phyloP scores from a whole-genome alignment of 2,797 vertebrate genomes.

The Cottoperca gobio region DNA sequence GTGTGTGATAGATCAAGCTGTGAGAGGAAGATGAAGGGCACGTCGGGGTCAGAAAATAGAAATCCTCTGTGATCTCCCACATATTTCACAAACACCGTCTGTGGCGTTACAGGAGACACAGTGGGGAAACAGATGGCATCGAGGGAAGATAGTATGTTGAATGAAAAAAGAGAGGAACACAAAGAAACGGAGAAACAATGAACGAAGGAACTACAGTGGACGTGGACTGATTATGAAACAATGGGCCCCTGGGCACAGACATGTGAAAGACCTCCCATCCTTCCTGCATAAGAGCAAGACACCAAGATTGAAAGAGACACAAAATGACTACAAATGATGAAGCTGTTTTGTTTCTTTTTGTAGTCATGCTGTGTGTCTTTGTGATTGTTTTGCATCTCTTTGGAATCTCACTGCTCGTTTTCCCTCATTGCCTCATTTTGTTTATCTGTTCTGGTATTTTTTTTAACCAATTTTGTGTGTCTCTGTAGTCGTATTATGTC shows the following conservation, averaged over 20 bases:
- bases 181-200: constrained; percentile 13
- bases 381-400: neutral
- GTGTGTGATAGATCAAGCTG: constrained; percentile 72
- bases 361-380: neutral
- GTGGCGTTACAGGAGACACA: constrained; percentile 48
- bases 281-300: neutral
- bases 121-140: constrained; percentile 42
- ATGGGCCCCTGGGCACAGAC: neutral
- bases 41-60: constrained; percentile 70
- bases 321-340: neutral
- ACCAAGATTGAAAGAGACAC: neutral
- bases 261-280: neutral
- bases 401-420: neutral
- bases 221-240: constrained; percentile 8
- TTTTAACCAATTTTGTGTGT: too few relatives aligned
- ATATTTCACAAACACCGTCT: constrained; percentile 65
- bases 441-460: neutral
- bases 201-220: constrained; percentile 16
- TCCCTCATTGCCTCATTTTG: neutral
- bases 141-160: constrained; percentile 26
- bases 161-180: constrained; percentile 5
- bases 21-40: constrained; percentile 74
- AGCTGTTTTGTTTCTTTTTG: neutral
- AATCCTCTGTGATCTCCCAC: constrained; percentile 74
- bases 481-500: neutral